Conservation (phyloP, 2,113 vertebrate species). For the Dipodomys stephensi region DNA sequence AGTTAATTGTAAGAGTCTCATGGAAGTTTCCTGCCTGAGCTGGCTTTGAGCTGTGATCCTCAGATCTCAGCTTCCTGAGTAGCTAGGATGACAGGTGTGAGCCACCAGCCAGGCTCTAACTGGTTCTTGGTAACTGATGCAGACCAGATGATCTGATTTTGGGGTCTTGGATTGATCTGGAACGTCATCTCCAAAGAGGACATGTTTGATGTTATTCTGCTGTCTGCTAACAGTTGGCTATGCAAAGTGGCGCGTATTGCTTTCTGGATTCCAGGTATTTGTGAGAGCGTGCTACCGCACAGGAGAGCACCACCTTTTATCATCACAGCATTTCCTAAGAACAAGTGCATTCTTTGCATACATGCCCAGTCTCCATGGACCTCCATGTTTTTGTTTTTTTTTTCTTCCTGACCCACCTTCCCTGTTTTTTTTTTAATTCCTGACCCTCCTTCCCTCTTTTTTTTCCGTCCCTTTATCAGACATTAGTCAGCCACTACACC, state of each 20-base stretch:
- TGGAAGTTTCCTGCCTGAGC: too few species aligned
- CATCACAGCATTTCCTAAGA: slow-evolving; percentile 17
- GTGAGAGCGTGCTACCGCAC: background rate
- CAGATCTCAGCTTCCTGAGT: too few species aligned
- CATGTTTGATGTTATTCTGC: slow-evolving; percentile 7
- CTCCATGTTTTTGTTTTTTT: too few species aligned
- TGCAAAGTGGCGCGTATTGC: slow-evolving; percentile 47
- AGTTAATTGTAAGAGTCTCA: too few species aligned
- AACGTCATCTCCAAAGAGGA: background rate
- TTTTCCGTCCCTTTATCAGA: background rate
- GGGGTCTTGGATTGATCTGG: slow-evolving; percentile 43
- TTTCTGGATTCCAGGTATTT: slow-evolving; percentile 30
- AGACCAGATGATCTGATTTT: slow-evolving; percentile 6
- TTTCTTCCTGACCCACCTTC: background rate
- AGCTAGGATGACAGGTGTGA: too few species aligned
- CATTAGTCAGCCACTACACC: background rate
- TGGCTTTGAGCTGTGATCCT: too few species aligned
- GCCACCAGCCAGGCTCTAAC: background rate
- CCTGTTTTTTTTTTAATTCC: background rate
- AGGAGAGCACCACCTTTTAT: slow-evolving; percentile 20
- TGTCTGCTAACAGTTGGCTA: slow-evolving; percentile 26
- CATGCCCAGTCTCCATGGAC: background rate
- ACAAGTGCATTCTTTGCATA: background rate
- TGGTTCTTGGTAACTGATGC: slow-evolving; percentile 28
- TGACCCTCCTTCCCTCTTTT: background rate